A percentile compares a stretch with the other conserved stretches of the same genome.
These are phyloP conservation scores for Hippocampus kuda DNA, from an alignment of 2,797 vertebrate genomes.

Conservation along the genomic window DNA sequence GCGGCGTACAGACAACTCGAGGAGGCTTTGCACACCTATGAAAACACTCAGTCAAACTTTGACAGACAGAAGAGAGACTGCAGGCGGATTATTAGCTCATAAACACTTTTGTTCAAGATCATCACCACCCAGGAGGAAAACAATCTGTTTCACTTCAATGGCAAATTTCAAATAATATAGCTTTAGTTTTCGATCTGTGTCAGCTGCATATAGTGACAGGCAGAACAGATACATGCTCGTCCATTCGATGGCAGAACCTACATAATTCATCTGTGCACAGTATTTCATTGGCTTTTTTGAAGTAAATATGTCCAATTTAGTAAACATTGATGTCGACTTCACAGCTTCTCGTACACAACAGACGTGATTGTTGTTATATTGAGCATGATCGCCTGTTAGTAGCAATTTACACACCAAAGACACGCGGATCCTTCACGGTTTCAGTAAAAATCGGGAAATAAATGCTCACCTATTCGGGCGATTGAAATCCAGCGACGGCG, in stretches of 20 bases:
- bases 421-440: accelerated
- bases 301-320: not conserved
- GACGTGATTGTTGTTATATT: not conserved
- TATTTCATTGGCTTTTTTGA: not conserved
- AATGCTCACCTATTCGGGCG: slow-evolving; percentile 32
- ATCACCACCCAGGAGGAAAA: not conserved
- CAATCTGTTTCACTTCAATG: not conserved
- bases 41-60: not conserved
- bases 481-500: not conserved
- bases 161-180: not conserved
- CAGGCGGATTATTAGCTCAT: not conserved
- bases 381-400: not conserved
- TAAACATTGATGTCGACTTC: not conserved
- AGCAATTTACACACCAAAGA: not conserved
- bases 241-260: not conserved
- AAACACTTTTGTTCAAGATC: not conserved
- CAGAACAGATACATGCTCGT: not conserved
- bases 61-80: not conserved
- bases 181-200: not conserved
- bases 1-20: not conserved
- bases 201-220: not conserved
- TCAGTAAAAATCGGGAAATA: not conserved
- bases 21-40: not conserved
- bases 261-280: not conserved
- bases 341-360: not conserved